These are phyloP conservation scores for Scaptomyza flava DNA, from an alignment of 2,888 invertebrate genomes.

Conservation along the genomic window DNA sequence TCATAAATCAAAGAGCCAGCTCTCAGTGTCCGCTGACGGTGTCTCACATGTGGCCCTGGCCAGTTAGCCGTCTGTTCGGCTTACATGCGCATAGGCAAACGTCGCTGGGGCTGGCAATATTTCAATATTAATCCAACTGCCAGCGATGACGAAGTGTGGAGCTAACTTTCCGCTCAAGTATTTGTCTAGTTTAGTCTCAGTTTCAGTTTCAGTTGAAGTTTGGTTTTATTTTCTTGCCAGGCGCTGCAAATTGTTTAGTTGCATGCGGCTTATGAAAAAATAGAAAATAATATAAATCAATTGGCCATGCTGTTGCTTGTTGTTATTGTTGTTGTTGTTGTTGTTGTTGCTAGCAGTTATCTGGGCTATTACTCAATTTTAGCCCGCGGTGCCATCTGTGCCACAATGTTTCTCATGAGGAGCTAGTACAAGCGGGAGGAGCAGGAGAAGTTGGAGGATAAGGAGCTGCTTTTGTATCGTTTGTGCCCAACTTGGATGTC, in stretches of 20 bases:
- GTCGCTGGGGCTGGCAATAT: slow-evolving; percentile 71
- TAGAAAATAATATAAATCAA: slow-evolving; percentile 81
- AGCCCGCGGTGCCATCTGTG: slow-evolving; percentile 67
- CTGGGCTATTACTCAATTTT: slow-evolving; percentile 77
- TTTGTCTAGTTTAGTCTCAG: slow-evolving; percentile 65
- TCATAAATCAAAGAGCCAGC: slow-evolving; percentile 75
- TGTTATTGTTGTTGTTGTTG: slow-evolving; percentile 17
- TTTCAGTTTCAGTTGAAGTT: slow-evolving; percentile 31
- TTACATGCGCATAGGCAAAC: slow-evolving; percentile 63
- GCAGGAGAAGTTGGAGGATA: neutral
- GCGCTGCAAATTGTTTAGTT: slow-evolving; percentile 57
- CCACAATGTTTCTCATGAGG: slow-evolving; percentile 22
- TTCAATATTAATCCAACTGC: slow-evolving; percentile 82
- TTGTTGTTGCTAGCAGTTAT: slow-evolving; percentile 62
- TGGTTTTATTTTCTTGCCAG: slow-evolving; percentile 28
- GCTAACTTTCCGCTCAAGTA: slow-evolving; percentile 70
- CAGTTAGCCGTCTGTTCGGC: slow-evolving; percentile 35
- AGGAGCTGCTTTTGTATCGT: slow-evolving; percentile 9
- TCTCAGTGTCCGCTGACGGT: slow-evolving; percentile 50
- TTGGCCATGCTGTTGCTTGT: slow-evolving; percentile 61
- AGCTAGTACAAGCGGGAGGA: slow-evolving; percentile 8
- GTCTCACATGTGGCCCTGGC: slow-evolving; percentile 75
- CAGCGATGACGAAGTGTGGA: slow-evolving; percentile 76
- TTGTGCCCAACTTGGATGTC: slow-evolving; percentile 31
- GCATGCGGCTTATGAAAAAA: slow-evolving; percentile 54